Conservation (phyloP, 2,888 invertebrate genomes). For the Tetrapedia diversipes region DNA sequence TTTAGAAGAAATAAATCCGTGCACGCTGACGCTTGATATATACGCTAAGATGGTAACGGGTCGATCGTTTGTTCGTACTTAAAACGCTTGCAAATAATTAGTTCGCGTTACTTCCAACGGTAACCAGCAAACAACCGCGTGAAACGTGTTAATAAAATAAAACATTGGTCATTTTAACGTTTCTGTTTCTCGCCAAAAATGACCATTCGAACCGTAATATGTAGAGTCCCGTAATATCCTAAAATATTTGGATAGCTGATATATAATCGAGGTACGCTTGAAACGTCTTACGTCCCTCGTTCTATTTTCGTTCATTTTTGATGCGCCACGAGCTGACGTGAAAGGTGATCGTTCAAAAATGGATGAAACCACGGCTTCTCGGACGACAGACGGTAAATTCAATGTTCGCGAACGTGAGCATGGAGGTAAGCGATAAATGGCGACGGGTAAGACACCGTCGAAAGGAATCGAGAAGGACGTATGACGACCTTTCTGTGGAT, state of each 20-base stretch:
- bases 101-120: no score
- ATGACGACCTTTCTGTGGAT: slow-evolving; percentile 42
- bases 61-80: slow-evolving; percentile 32
- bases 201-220: background rate
- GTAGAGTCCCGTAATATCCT: no score
- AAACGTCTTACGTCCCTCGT: background rate
- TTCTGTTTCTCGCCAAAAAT: no score
- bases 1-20: slow-evolving; percentile 54
- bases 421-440: slow-evolving; percentile 54
- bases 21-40: slow-evolving; percentile 5
- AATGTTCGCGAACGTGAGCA: slow-evolving; percentile 51
- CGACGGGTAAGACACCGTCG: slow-evolving; percentile 36
- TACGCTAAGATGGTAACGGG: slow-evolving; percentile 20
- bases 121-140: no score
- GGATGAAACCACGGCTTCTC: slow-evolving; percentile 57
- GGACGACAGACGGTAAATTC: slow-evolving; percentile 60
- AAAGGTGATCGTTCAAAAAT: slow-evolving; percentile 60
- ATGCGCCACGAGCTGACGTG: slow-evolving; percentile 21
- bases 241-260: background rate
- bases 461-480: slow-evolving; percentile 40
- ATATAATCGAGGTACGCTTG: background rate
- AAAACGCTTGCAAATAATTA: no score
- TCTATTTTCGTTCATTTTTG: slow-evolving; percentile 23
- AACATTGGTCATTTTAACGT: no score
- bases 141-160: no score